Evolutionary conservation across 23 tunicate genomes (phyloP).

Genomic region (Trididemnum nubilum): DNA sequence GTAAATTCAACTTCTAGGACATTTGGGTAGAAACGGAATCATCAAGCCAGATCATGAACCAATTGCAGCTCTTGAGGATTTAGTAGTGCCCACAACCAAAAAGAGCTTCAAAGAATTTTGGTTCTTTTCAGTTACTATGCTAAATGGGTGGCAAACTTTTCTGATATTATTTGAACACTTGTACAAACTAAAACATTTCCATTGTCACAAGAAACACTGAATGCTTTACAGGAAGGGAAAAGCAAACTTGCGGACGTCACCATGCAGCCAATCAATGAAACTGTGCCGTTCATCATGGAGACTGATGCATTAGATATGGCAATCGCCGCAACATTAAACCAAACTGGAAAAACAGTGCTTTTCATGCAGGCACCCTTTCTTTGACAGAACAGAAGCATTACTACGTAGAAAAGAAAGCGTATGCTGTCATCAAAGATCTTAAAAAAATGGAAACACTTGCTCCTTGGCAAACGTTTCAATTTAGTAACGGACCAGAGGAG

Average conservation of each 20-base stretch:
- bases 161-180: background rate
- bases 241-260: background rate
- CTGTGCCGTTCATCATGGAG: background rate
- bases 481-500: conserved; percentile 6
- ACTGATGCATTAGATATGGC: background rate
- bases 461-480: background rate
- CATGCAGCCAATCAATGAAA: background rate
- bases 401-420: background rate
- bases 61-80: background rate
- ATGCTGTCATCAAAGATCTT: background rate
- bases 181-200: background rate
- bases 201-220: background rate
- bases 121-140: background rate
- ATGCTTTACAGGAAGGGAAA: background rate
- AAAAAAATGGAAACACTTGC: conserved; percentile 4
- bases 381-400: background rate
- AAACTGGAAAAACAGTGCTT: background rate
- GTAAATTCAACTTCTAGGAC: background rate
- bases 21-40: background rate
- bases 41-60: background rate
- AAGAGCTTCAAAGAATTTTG: background rate
- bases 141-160: background rate
- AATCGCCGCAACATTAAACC: background rate
- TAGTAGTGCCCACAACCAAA: background rate
- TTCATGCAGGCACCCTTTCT: background rate